Percentiles rank a stretch among this genome's conserved stretches.
Conservation (phyloP, 2,797 vertebrate genomes). For the Tapera naevia region DNA sequence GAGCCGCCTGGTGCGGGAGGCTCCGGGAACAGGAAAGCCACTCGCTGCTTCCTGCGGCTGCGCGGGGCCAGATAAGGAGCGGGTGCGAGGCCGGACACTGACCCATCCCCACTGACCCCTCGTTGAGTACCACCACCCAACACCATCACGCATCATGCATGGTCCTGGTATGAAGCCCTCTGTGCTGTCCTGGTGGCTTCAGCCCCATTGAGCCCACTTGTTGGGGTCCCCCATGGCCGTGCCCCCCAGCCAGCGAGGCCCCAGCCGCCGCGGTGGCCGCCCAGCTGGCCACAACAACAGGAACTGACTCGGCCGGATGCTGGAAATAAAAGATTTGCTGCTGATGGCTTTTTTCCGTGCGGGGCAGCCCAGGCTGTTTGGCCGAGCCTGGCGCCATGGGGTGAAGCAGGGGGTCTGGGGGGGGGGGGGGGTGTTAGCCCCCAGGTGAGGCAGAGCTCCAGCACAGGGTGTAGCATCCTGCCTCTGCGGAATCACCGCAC, state of each 20-base stretch:
- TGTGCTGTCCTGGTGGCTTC: rapidly evolving
- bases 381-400: not conserved
- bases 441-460: not conserved
- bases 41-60: slow-evolving; percentile 62
- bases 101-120: not conserved
- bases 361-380: not conserved
- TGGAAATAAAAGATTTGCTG: slow-evolving; percentile 70
- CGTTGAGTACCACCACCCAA: rapidly evolving
- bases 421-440: not conserved
- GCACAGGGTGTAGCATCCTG: not conserved
- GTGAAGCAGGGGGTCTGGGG: not conserved
- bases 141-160: rapidly evolving
- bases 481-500: not conserved
- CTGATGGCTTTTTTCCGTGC: slow-evolving; percentile 17
- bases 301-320: slow-evolving; percentile 70
- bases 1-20: not conserved
- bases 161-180: not conserved
- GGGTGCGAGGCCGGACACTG: not conserved
- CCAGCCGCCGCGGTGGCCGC: not conserved
- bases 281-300: slow-evolving; percentile 73
- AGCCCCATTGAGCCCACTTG: not conserved
- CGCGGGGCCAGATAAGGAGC: slow-evolving; percentile 69
- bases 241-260: not conserved
- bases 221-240: rapidly evolving
- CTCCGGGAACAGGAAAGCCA: slow-evolving; percentile 42